These are phyloP conservation scores for Naso thynnoides DNA, from an alignment of 2,797 vertebrate genomes.

Conservation along the genomic window DNA sequence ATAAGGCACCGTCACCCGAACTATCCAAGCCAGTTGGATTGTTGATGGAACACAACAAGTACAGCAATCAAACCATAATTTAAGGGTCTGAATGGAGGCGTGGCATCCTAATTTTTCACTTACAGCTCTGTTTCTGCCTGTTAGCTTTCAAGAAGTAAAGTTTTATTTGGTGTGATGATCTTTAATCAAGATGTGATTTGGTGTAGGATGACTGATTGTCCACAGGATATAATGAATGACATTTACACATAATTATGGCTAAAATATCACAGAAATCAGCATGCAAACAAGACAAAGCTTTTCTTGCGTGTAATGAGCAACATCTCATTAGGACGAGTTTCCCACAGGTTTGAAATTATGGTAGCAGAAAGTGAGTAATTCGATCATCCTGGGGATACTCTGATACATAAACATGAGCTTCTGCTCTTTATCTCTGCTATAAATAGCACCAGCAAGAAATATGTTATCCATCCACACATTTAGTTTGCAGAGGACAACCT, in stretches of 20 bases:
- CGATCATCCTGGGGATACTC: slow-evolving; percentile 55
- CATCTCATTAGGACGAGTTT: slow-evolving; percentile 46
- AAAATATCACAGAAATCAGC: slow-evolving; percentile 31
- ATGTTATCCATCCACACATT: slow-evolving; percentile 37
- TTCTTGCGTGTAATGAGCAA: slow-evolving; percentile 45
- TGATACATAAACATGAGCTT: slow-evolving; percentile 74
- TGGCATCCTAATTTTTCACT: slow-evolving; percentile 2
- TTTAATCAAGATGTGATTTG: slow-evolving; percentile 49
- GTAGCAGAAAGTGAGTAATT: slow-evolving; percentile 50
- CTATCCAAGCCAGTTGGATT: slow-evolving; percentile 19
- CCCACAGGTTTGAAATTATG: slow-evolving; percentile 57
- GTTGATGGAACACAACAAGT: slow-evolving; percentile 43
- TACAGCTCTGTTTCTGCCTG: slow-evolving; percentile 10
- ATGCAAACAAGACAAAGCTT: slow-evolving; percentile 28
- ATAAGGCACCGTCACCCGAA: slow-evolving; percentile 43
- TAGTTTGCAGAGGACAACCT: slow-evolving; percentile 4
- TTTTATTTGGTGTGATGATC: slow-evolving; percentile 21
- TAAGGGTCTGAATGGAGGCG: slow-evolving; percentile 30
- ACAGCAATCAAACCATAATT: slow-evolving; percentile 32
- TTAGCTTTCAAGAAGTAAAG: slow-evolving; percentile 22
- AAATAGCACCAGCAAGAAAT: slow-evolving; percentile 60
- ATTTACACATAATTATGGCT: slow-evolving; percentile 32
- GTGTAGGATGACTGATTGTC: slow-evolving; percentile 35
- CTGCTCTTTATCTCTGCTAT: slow-evolving; percentile 58
- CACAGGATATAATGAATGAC: slow-evolving; percentile 33